Evolutionary conservation across 2,113 vertebrate species (phyloP).

Genomic region (Sapayoa aenigma): DNA sequence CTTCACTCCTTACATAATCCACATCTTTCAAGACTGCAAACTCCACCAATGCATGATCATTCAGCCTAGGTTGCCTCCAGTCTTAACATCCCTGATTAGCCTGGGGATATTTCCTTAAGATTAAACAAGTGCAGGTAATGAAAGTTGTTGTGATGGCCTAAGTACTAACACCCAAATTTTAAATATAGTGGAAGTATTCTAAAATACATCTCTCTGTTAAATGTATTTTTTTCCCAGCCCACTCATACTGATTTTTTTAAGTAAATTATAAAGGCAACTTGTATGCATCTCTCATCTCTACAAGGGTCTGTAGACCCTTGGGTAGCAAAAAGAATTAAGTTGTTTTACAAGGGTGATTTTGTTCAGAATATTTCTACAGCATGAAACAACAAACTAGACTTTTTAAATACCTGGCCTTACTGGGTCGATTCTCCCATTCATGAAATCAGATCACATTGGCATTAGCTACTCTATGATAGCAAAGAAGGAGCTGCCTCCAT

Average conservation of each 20-base stretch:
- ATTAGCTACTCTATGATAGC: neutral
- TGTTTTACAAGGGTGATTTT: neutral
- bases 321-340: neutral
- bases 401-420: neutral
- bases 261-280: neutral
- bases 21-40: neutral
- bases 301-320: neutral
- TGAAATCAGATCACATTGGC: neutral
- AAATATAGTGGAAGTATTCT: neutral
- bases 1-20: rapidly evolving
- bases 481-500: neutral
- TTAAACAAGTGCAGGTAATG: neutral
- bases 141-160: neutral
- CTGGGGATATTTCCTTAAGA: neutral
- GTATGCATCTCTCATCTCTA: neutral
- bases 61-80: neutral
- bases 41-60: neutral
- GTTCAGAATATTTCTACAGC: neutral
- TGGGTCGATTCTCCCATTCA: neutral
- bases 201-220: neutral
- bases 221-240: neutral
- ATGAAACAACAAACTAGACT: neutral
- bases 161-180: neutral
- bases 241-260: neutral
- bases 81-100: neutral